Evolutionary conservation across 2,888 invertebrate species (phyloP).

Genomic region (Pristionchus arcanus): DNA sequence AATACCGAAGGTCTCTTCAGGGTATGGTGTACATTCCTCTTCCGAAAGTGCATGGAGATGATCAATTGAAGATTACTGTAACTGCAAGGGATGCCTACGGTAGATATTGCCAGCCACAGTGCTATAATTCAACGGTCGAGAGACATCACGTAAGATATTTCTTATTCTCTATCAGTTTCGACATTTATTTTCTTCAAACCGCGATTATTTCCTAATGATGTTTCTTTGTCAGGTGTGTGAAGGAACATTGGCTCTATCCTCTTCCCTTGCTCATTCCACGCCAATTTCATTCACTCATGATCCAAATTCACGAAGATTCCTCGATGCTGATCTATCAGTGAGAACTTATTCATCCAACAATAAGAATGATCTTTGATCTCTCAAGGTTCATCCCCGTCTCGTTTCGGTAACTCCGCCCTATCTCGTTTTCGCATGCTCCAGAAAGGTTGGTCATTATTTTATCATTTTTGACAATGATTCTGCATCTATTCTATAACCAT

Average conservation of each 20-base stretch:
- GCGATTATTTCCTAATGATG: background rate
- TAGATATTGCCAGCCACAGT: slow-evolving; percentile 77
- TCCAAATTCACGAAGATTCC: slow-evolving; percentile 50
- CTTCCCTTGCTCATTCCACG: background rate
- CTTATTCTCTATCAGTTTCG: too few relatives aligned
- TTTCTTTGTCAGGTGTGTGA: slow-evolving; percentile 42
- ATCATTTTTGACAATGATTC: background rate
- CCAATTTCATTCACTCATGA: slow-evolving; percentile 56
- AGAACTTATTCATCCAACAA: background rate
- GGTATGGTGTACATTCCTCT: slow-evolving; percentile 76
- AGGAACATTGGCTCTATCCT: background rate
- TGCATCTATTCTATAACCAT: background rate
- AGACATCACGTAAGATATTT: slow-evolving; percentile 74
- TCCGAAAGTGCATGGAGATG: slow-evolving; percentile 71
- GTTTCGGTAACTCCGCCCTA: slow-evolving; percentile 68
- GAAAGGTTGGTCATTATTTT: slow-evolving; percentile 61
- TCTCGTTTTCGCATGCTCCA: slow-evolving; percentile 76
- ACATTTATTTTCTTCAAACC: background rate
- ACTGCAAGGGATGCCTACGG: slow-evolving; percentile 76
- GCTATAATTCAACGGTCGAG: slow-evolving; percentile 73
- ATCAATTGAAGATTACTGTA: slow-evolving; percentile 66
- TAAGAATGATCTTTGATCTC: slow-evolving; percentile 29
- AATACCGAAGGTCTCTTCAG: slow-evolving; percentile 53
- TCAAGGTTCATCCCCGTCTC: slow-evolving; percentile 69
- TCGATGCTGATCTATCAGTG: slow-evolving; percentile 55